Base-by-base conservation (phyloP, 2,113 vertebrate genomes). In the Toxostoma redivivum region DNA sequence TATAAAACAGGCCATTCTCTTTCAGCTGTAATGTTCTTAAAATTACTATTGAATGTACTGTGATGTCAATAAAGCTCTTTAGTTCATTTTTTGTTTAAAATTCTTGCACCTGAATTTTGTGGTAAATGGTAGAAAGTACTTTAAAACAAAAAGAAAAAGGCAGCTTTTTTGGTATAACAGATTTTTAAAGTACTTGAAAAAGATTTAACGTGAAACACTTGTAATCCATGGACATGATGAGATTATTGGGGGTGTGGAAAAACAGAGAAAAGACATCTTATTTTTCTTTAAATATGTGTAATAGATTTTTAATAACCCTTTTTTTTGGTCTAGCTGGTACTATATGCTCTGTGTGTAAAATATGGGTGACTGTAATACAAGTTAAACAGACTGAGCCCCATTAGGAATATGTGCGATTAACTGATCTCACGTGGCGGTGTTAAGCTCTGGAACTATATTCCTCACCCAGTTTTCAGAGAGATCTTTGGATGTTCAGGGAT, bases 11-110 rank as follows among this genome's bases (percentile, higher is more conserved):
- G 97, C 97, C 97, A 98, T 98, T 98, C 98, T 98, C 97, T 98
- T 98, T 98, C 98, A 99, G 98, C 98, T 99, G 98, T 99, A 98
- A 98, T 97, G 98, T 99, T 99, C 99, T 99, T 99, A 99, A 98
- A 98, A 97, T 97, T 97, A 97, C 97, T 97, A 96, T 98, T 97
- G 97, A 98, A 98, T 99, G 99, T 99, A 99, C 98, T 98, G 98
- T 99, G 98, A 98, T 98, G 98, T 99, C 98, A 98, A 98, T 98
- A 98, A 98, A 98, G 97, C 97, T 98, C 97, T 98, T 98, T 97
- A 98, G 97, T 98, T 98, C 96, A 97, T 86, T 98, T 98, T 98
- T 98, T 98, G 98, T 98, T 98, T 97, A 97, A 98, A 98, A 95
- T 92, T 98, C 97, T 98, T 98, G 98, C 96, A 98, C 98, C 97